Conservation (phyloP, 2,888 invertebrate genomes). For the Drosophila birchii region DNA sequence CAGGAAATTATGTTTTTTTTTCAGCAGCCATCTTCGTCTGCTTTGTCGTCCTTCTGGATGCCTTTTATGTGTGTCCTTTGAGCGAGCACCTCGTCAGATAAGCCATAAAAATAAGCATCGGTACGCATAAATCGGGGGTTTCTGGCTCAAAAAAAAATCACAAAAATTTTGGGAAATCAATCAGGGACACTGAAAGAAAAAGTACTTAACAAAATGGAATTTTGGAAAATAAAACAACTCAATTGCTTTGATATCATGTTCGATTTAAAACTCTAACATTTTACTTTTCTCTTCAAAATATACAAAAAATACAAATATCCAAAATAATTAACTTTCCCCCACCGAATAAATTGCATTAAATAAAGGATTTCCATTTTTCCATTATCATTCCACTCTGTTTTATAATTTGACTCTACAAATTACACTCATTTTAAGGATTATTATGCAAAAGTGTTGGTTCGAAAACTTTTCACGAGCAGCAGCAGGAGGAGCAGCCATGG, state of each 20-base stretch:
- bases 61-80: conserved; percentile 34
- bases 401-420: conserved; percentile 77
- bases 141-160: conserved; percentile 29
- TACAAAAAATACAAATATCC: too few species aligned
- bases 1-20: conserved; percentile 83
- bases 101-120: conserved; percentile 75
- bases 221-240: too few species aligned
- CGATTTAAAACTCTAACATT: neutral
- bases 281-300: neutral
- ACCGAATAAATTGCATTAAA: conserved; percentile 18
- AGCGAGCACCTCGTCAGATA: conserved; percentile 57
- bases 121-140: conserved; percentile 67
- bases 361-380: conserved; percentile 8
- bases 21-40: conserved; percentile 32
- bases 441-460: conserved; percentile 77
- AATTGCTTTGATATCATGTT: too few species aligned
- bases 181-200: conserved; percentile 48
- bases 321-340: conserved; percentile 7
- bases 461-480: conserved; percentile 53
- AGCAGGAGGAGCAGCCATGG: conserved; percentile 50
- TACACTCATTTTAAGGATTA: conserved; percentile 81
- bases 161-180: conserved; percentile 62
- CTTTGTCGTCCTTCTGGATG: conserved; percentile 49
- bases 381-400: conserved; percentile 25
- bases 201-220: too few species aligned